phyloP scores from a whole-genome alignment of 2,888 invertebrate species.

The Dusona sp. region DNA sequence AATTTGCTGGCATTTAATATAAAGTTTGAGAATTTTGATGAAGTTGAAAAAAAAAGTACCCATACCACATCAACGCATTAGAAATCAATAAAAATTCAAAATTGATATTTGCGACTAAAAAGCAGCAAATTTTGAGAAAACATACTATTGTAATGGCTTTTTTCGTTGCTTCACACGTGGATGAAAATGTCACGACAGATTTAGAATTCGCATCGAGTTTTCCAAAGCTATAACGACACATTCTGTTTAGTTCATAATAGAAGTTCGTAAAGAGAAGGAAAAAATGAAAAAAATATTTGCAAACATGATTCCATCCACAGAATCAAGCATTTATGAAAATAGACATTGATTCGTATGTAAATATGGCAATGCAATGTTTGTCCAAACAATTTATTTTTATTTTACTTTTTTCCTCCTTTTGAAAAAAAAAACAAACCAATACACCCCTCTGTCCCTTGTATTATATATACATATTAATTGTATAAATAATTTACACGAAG shows the following conservation, averaged over 20 bases:
- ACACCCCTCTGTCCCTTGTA: constrained; percentile 27
- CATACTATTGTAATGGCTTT: neutral
- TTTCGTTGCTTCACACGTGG: neutral
- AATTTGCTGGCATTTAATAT: neutral
- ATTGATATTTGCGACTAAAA: neutral
- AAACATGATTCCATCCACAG: constrained; percentile 65
- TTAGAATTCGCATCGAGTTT: constrained; percentile 1
- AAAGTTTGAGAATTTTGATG: neutral
- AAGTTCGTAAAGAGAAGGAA: neutral
- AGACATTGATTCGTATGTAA: constrained; percentile 55
- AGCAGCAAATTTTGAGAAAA: neutral
- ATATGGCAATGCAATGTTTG: constrained; percentile 56
- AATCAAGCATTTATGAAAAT: constrained; percentile 57
- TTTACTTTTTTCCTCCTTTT: neutral
- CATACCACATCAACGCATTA: neutral
- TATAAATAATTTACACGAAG: constrained; percentile 60
- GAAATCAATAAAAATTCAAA: neutral
- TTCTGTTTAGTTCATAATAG: constrained; percentile 24
- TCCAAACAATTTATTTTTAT: constrained; percentile 23
- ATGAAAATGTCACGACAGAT: neutral
- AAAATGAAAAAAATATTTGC: constrained; percentile 9
- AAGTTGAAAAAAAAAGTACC: neutral
- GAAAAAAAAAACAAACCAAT: neutral
- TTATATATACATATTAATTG: constrained; percentile 46
- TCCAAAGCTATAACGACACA: constrained; percentile 19